A percentile compares a stretch with the other conserved stretches of the same genome.
phyloP scores from a whole-genome alignment of 2,113 vertebrate genomes.

The Pseudopipra pipra region DNA sequence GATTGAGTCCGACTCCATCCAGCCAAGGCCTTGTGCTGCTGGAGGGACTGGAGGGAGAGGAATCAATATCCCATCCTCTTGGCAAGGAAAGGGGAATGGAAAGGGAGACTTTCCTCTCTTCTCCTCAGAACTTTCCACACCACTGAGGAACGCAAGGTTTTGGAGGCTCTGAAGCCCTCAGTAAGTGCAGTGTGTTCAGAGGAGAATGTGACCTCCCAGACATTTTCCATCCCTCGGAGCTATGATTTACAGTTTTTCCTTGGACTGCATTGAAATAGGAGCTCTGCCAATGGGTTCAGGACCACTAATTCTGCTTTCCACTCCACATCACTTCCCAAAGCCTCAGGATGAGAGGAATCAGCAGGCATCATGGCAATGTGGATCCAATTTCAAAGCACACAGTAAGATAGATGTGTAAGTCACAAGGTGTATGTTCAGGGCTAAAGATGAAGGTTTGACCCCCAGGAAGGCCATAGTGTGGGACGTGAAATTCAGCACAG shows the following conservation, averaged over 20 bases:
- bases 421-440: not conserved
- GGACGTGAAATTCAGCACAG: not conserved
- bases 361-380: not conserved
- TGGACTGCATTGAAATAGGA: not conserved
- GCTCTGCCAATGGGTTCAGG: not conserved
- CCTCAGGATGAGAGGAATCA: not conserved
- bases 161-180: not conserved
- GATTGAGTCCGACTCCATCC: not conserved
- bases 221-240: not conserved
- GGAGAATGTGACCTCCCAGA: not conserved
- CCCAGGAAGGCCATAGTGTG: not conserved
- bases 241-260: not conserved
- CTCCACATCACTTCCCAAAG: conserved; percentile 1
- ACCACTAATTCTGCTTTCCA: conserved; percentile 1
- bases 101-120: not conserved
- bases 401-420: not conserved
- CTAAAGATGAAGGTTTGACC: not conserved
- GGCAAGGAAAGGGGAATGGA: not conserved
- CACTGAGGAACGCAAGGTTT: not conserved
- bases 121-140: not conserved
- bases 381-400: not conserved
- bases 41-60: not conserved
- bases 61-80: not conserved
- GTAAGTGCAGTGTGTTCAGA: not conserved
- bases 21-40: not conserved